Percentiles rank a stretch among this genome's conserved stretches.
These are phyloP conservation scores for Heliconius nattereri DNA, from an alignment of 1,140 invertebrate genomes.

Conservation along the genomic window DNA sequence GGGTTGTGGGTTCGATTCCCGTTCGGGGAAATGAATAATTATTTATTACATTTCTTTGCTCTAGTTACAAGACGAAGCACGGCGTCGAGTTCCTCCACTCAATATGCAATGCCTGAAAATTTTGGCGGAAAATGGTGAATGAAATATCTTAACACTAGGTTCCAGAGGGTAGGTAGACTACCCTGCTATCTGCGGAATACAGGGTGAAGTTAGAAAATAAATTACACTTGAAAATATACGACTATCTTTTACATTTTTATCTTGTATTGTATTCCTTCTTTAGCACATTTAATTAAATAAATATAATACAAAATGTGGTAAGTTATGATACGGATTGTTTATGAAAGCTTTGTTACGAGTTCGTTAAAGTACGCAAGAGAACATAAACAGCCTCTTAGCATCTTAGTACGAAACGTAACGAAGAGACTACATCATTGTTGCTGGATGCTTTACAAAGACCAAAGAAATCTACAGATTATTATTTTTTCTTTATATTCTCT, in stretches of 20 bases:
- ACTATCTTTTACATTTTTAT: not conserved
- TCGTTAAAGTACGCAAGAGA: slow-evolving; percentile 57
- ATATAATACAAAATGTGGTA: slow-evolving; percentile 47
- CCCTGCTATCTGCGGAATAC: no score
- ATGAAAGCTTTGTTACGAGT: slow-evolving; percentile 54
- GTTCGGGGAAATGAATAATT: no score
- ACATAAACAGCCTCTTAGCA: slow-evolving; percentile 53
- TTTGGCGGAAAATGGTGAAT: no score
- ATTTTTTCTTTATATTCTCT: not conserved
- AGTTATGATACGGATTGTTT: slow-evolving; percentile 52
- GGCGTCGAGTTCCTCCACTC: no score
- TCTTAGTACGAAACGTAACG: slow-evolving; percentile 33
- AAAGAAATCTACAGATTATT: not conserved
- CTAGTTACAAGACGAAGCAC: no score
- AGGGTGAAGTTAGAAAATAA: not conserved
- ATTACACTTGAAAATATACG: not conserved
- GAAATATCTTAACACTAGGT: no score
- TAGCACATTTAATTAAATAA: slow-evolving; percentile 45
- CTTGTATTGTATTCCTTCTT: slow-evolving; percentile 21
- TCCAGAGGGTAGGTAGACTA: no score
- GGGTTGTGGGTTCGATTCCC: no score
- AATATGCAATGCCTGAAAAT: no score
- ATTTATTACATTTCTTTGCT: no score
- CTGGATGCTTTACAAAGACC: not conserved
- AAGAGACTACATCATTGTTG: slow-evolving; percentile 40